phyloP scores from a whole-genome alignment of 2,113 vertebrate genomes.

The Electrona antarctica region DNA sequence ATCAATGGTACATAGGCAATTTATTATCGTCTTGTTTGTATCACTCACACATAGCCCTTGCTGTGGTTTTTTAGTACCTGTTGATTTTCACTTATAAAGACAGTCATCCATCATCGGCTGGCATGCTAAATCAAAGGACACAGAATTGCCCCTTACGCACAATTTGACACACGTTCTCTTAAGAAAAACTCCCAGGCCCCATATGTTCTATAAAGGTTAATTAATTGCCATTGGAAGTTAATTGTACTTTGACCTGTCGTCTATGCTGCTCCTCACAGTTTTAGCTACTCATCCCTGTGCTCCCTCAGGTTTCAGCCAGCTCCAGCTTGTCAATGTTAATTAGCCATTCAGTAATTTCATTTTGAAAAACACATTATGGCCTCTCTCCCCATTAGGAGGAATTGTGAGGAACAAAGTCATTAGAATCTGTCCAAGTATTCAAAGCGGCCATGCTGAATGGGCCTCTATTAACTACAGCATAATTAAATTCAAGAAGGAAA shows the following conservation, averaged over 20 bases:
- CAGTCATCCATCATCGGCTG: background rate
- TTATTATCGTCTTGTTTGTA: background rate
- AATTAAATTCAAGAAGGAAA: background rate
- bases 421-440: conserved; percentile 18
- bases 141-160: background rate
- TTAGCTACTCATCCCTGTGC: conserved; percentile 7
- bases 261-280: conserved; percentile 7
- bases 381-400: conserved; percentile 4
- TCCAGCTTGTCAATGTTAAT: conserved; percentile 29
- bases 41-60: background rate
- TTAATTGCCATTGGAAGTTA: conserved; percentile 14
- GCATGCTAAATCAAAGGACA: background rate
- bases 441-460: conserved; percentile 8
- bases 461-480: conserved; percentile 17
- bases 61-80: too few relatives aligned
- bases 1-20: too few relatives aligned
- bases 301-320: background rate
- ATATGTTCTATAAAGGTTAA: conserved; percentile 33
- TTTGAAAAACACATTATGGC: conserved; percentile 24
- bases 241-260: conserved; percentile 35
- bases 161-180: conserved; percentile 8
- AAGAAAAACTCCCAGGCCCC: background rate
- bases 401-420: conserved; percentile 24
- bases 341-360: conserved; percentile 30
- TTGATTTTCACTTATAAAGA: background rate